Conservation (phyloP, 2,113 vertebrate genomes). For the Vidua chalybeata region DNA sequence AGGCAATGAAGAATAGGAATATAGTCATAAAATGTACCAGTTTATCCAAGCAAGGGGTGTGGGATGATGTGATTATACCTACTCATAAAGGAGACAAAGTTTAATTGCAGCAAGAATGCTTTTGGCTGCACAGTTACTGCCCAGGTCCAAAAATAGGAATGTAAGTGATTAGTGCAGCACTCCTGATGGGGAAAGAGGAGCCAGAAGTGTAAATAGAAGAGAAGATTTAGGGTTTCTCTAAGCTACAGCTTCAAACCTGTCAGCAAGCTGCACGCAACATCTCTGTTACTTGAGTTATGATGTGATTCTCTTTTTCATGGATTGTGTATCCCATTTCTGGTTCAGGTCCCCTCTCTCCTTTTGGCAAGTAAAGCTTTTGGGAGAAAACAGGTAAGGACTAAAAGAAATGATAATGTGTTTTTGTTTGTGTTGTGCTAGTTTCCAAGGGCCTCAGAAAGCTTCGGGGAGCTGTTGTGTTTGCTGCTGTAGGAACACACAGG, state of each 20-base stretch:
- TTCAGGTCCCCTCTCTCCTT: background rate
- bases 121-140: background rate
- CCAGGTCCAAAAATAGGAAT: background rate
- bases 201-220: conserved; percentile 10
- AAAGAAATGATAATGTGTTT: background rate
- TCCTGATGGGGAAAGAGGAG: background rate
- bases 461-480: background rate
- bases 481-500: conserved; percentile 44
- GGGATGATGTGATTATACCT: background rate
- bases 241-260: conserved; percentile 32
- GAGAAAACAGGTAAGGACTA: background rate
- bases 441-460: conserved; percentile 2
- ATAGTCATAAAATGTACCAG: background rate
- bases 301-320: background rate
- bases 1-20: background rate
- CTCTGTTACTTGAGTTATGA: conserved; percentile 29
- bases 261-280: background rate
- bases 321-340: background rate
- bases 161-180: background rate
- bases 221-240: conserved; percentile 22
- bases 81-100: background rate
- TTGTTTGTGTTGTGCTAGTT: conserved; percentile 18
- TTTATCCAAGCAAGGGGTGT: background rate
- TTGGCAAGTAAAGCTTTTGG: background rate
- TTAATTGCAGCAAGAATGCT: background rate